Evolutionary conservation across 1,140 invertebrate species (phyloP).

Genomic region (Ditylenchus dipsaci): DNA sequence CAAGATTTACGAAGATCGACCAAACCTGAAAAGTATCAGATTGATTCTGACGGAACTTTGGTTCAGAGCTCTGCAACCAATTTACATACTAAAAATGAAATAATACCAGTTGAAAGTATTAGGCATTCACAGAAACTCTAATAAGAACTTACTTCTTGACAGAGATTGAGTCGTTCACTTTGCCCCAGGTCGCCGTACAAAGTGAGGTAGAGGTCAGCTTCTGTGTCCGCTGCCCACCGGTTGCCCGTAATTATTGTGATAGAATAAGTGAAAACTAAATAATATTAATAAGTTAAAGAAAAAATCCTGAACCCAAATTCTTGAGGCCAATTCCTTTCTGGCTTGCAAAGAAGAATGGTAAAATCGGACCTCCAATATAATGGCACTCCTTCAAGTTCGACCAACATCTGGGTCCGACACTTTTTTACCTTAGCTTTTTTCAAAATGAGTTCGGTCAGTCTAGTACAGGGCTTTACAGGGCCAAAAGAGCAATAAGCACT

Average conservation of each 20-base stretch:
- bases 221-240: conserved; percentile 46
- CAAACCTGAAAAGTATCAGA: conserved; percentile 32
- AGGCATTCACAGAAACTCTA: neutral
- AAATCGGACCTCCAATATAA: too few species aligned
- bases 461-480: too few species aligned
- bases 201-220: conserved; percentile 34
- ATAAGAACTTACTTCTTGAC: conserved; percentile 29
- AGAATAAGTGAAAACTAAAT: conserved; percentile 31
- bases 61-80: conserved; percentile 35
- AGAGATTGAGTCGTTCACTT: conserved; percentile 25
- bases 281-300: neutral
- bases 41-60: conserved; percentile 32
- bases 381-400: too few species aligned
- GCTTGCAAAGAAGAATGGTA: too few species aligned
- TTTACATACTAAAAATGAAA: conserved; percentile 41
- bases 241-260: conserved; percentile 41
- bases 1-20: too few species aligned
- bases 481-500: too few species aligned
- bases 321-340: too few species aligned
- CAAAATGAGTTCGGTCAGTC: too few species aligned
- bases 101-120: neutral
- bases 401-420: too few species aligned
- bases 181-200: conserved; percentile 18
- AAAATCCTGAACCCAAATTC: neutral
- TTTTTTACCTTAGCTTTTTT: too few species aligned